phyloP scores from a whole-genome alignment of 2,797 vertebrate species.

The Chanos chanos region DNA sequence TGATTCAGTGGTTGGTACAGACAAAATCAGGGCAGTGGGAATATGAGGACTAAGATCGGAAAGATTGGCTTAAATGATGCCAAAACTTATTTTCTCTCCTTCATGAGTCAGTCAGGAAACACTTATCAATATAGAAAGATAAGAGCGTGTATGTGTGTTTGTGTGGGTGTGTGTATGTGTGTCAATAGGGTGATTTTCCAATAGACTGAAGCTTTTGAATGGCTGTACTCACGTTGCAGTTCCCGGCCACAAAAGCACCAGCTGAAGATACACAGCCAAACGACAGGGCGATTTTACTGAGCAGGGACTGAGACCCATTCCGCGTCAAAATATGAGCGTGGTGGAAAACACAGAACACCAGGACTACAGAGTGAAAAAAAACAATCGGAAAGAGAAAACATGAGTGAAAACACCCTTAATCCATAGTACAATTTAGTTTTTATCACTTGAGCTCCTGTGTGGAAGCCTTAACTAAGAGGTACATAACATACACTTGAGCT shows the following conservation, averaged over 20 bases:
- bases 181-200: too few species aligned
- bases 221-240: constrained; percentile 72
- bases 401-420: neutral
- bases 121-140: too few species aligned
- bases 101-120: too few species aligned
- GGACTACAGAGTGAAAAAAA: constrained; percentile 52
- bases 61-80: too few species aligned
- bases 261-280: constrained; percentile 61
- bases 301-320: constrained; percentile 47
- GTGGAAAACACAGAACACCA: constrained; percentile 70
- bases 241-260: constrained; percentile 70
- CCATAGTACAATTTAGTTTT: neutral
- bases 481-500: neutral
- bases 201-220: neutral
- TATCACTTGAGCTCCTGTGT: neutral
- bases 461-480: too few species aligned
- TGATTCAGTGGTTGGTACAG: too few species aligned
- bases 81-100: too few species aligned
- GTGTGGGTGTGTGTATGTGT: too few species aligned
- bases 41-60: too few species aligned
- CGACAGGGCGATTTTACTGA: constrained; percentile 62
- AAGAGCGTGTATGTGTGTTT: too few species aligned
- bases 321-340: constrained; percentile 73
- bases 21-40: too few species aligned
- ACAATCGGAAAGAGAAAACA: neutral